Base-by-base conservation (phyloP, 2,113 vertebrate genomes). In the Rhinoptilus africanus region DNA sequence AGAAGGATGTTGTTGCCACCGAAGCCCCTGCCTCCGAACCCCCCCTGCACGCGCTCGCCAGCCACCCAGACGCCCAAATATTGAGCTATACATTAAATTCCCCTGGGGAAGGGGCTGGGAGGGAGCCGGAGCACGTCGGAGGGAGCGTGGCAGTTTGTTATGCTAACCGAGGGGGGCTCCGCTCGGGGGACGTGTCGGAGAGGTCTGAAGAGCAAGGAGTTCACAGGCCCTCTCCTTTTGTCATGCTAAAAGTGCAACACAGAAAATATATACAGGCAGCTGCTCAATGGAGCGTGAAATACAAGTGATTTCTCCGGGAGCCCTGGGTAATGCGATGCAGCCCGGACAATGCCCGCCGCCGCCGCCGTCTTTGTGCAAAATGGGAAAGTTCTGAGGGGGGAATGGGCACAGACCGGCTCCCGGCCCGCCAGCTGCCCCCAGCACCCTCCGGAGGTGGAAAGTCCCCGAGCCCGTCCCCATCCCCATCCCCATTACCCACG, bases 201-300 rank as follows among this genome's bases (percentile, higher is more conserved):
- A 96, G 97, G 96, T 97, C 97, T 94, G 94, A 95, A 94, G 97
- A 96, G 96, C 95, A 96, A 92, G 91, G 77, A 85, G 95, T 97
- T 97, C 97, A 96, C 97, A 97, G 96, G 97, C 94, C 94, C 97
- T 91, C 89, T 81, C 57, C 91, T 73, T 97, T 97, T 97, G 97
- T 97, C 93, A 97, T 97, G 96, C 88, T 97, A 97, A 97, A 92
- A 85, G 73, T 93, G 93, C 82, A 76, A 91, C 96, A 32, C 89
- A 87, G 81, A 85, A 95, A 93, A 94, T 94, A 95, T 85, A 91
- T 60, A 92, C 92, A 41, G 96, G 91, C 96, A 96, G 96, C 97
- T 96, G 97, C 96, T 96, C 93, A 30, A 83, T 85, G 92, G 96
- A 94, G 88, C 90, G 63, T 96, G 96, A 96, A 96, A 97, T 59